Base-by-base conservation (phyloP, 2,113 vertebrate genomes). In the Ameiurus melas region DNA sequence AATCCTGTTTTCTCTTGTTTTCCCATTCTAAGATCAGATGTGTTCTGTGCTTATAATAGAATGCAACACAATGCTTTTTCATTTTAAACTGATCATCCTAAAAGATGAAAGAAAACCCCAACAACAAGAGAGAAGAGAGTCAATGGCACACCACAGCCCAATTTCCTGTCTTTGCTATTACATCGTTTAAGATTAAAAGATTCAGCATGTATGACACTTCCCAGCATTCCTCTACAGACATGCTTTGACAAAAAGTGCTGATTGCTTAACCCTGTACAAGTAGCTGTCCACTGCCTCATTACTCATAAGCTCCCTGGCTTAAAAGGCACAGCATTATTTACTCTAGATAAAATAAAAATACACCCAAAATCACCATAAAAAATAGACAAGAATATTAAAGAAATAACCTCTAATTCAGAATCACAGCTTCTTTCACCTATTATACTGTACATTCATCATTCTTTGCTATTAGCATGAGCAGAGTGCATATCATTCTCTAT, bases 21-120 rank as follows among this genome's bases (percentile, higher is more conserved):
- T 53, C 27, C 58, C 6, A 43, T n/a, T 51, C 13, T 33, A 88
- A 89, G 62, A 88, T 86, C 64, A 57, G 2, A 80, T 85, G 68
- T 71, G 81, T 33, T 85, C 55, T 27, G 33, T 13, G 16, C 47
- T 81, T 81, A 33, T 81, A 81, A 81, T 5, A 58, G 53, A 80
- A 57, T 78, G 53, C 78, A 80, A 55, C 19, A 27, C 27, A 33
- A 30, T 57, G 78, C 53, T 58, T 81, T 17, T 66, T 79, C 39
- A 6, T 62, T 85, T 86, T 79, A 51, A 86, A 33, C 57, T 51
- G 58, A 62, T 79, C 58, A 51, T 53, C 19, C 19, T 79, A 55
- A n/a, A 84, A 57, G 36, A 57, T 79, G 71, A n/a, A 87, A 55
- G 53, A 36, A 85, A 85, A 73, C 25, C 33, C 53, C 70, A 39